Conservation (phyloP, 1,140 invertebrate genomes). For the Ceratina calcarata region DNA sequence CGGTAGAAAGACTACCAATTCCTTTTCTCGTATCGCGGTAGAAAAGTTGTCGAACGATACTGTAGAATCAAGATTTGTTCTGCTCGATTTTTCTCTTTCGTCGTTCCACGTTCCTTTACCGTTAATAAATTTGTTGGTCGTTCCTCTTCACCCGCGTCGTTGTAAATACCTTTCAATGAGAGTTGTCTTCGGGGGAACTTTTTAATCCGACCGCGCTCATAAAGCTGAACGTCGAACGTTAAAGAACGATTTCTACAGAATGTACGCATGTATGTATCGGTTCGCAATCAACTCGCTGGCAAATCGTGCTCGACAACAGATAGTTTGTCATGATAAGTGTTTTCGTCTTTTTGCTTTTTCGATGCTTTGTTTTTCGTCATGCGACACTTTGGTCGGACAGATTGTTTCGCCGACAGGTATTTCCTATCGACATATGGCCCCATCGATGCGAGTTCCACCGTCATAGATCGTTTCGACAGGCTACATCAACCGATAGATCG, state of each 20-base stretch:
- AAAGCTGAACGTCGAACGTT: not conserved
- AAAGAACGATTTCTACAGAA: not conserved
- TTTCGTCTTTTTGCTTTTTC: not conserved
- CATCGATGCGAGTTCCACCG: not conserved
- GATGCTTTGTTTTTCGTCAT: not conserved
- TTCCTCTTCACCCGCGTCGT: not conserved
- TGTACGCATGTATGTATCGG: not conserved
- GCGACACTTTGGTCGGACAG: not conserved
- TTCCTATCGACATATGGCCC: conserved; percentile 18
- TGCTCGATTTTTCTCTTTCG: no score
- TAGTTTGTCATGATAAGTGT: conserved; percentile 9
- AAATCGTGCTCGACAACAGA: not conserved
- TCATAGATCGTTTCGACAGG: not conserved
- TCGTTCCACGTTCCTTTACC: no score
- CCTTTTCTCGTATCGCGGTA: not conserved
- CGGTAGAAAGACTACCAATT: not conserved
- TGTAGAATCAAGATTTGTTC: not conserved
- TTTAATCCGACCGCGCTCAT: conserved; percentile 9
- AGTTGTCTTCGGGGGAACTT: conserved; percentile 7
- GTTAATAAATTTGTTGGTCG: no score
- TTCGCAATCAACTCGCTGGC: conserved; percentile 10
- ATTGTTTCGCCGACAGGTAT: conserved; percentile 37
- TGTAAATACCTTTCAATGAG: conserved; percentile 1
- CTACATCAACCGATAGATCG: conserved; percentile 3
- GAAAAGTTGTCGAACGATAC: not conserved